Conservation (phyloP, 2,888 invertebrate species). For the Limnephilus lunatus region DNA sequence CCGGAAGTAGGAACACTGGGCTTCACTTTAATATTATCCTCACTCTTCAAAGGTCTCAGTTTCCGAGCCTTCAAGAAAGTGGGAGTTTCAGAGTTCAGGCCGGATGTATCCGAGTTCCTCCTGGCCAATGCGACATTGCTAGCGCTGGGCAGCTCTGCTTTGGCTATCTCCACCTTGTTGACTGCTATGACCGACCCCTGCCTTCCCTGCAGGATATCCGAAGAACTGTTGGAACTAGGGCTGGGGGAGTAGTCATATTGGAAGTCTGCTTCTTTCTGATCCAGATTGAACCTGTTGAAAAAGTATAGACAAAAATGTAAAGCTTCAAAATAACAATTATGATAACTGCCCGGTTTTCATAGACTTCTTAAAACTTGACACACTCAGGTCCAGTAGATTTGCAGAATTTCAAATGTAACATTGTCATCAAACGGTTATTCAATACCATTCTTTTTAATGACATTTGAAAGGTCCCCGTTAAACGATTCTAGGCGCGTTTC, state of each 20-base stretch:
- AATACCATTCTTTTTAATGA: too few relatives aligned
- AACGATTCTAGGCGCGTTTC: too few relatives aligned
- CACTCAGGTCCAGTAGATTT: too few relatives aligned
- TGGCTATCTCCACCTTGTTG: slow-evolving; percentile 61
- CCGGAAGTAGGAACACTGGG: slow-evolving; percentile 21
- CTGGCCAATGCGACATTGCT: slow-evolving; percentile 37
- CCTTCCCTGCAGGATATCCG: slow-evolving; percentile 73
- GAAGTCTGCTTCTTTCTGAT: slow-evolving; percentile 63
- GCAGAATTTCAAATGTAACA: too few relatives aligned
- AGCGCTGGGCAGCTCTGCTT: not conserved
- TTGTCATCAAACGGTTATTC: too few relatives aligned
- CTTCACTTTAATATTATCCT: slow-evolving; percentile 58
- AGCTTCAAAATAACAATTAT: not conserved
- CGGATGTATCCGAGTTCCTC: slow-evolving; percentile 64
- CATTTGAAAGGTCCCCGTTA: too few relatives aligned
- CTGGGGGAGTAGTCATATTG: slow-evolving; percentile 71
- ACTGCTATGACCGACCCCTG: slow-evolving; percentile 72
- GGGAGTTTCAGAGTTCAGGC: slow-evolving; percentile 49
- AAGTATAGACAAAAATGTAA: not conserved
- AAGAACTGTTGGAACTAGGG: slow-evolving; percentile 76
- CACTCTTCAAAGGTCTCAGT: slow-evolving; percentile 60
- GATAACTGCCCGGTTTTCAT: not conserved
- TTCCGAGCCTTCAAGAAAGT: slow-evolving; percentile 58
- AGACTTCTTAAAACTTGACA: not conserved
- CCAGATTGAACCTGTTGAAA: slow-evolving; percentile 69